Percentiles rank a stretch among this genome's conserved stretches.
Conservation (phyloP, 1,140 invertebrate genomes). For the Contarinia nasturtii region DNA sequence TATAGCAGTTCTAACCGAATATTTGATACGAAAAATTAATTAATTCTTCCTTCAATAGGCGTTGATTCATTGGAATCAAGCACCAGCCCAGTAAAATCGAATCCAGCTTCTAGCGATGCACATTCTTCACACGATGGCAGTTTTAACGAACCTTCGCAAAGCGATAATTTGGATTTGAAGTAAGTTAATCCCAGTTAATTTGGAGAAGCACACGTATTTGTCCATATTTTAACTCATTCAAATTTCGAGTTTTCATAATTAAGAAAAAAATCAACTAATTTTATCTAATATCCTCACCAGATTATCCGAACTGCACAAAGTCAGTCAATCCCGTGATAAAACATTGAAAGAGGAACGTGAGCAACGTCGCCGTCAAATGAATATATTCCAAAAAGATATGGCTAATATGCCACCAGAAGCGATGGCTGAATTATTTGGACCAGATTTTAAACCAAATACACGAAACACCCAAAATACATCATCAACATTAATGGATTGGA, state of each 20-base stretch:
- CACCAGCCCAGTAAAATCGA: no score
- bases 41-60: slow-evolving; percentile 3
- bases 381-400: slow-evolving; percentile 46
- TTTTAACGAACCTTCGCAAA: neutral
- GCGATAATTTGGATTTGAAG: slow-evolving; percentile 16
- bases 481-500: slow-evolving; percentile 55
- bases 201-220: neutral
- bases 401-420: slow-evolving; percentile 44
- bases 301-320: slow-evolving; percentile 49
- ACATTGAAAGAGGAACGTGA: slow-evolving; percentile 52
- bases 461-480: slow-evolving; percentile 42
- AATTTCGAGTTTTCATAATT: neutral
- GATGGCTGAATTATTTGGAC: slow-evolving; percentile 41
- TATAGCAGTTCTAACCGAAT: no score
- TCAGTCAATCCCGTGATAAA: slow-evolving; percentile 51
- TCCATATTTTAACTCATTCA: neutral
- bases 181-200: slow-evolving; percentile 5
- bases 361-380: slow-evolving; percentile 50
- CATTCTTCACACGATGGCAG: no score
- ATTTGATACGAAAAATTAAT: slow-evolving; percentile 3
- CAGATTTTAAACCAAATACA: slow-evolving; percentile 35
- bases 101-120: no score
- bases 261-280: neutral
- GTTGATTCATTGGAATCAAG: slow-evolving; percentile 6
- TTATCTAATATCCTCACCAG: slow-evolving; percentile 22